phyloP scores from a whole-genome alignment of 2,888 invertebrate genomes.

The Drosophila aldrichi region DNA sequence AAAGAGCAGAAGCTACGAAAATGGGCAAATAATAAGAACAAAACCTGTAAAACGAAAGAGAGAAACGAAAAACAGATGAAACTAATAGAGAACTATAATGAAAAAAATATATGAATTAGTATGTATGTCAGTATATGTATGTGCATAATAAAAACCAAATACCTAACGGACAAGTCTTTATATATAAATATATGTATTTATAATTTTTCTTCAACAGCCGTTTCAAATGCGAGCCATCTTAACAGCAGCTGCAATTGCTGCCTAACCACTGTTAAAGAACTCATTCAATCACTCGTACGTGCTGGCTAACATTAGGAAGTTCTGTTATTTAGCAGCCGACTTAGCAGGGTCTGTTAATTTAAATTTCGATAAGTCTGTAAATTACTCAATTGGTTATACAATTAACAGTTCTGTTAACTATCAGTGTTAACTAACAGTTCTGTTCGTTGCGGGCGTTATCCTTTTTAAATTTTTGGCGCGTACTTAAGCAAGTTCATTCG shows the following conservation, averaged over 20 bases:
- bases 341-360: not conserved
- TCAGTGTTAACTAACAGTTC: no score
- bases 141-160: constrained; percentile 71
- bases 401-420: no score
- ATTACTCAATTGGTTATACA: not conserved
- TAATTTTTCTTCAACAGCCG: not conserved
- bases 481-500: no score
- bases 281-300: no score
- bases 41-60: constrained; percentile 26
- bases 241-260: not conserved
- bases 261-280: not conserved
- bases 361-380: not conserved
- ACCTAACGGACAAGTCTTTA: constrained; percentile 15
- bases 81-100: constrained; percentile 55
- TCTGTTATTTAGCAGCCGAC: not conserved
- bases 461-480: no score
- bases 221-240: not conserved
- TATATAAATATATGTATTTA: not conserved
- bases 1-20: not conserved
- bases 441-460: no score
- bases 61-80: constrained; percentile 37
- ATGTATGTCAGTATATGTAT: constrained; percentile 67
- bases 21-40: constrained; percentile 44
- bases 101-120: constrained; percentile 71
- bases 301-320: not conserved